These are phyloP conservation scores for Micropoecilia bifurca DNA, from an alignment of 2,797 vertebrate genomes.

Conservation along the genomic window DNA sequence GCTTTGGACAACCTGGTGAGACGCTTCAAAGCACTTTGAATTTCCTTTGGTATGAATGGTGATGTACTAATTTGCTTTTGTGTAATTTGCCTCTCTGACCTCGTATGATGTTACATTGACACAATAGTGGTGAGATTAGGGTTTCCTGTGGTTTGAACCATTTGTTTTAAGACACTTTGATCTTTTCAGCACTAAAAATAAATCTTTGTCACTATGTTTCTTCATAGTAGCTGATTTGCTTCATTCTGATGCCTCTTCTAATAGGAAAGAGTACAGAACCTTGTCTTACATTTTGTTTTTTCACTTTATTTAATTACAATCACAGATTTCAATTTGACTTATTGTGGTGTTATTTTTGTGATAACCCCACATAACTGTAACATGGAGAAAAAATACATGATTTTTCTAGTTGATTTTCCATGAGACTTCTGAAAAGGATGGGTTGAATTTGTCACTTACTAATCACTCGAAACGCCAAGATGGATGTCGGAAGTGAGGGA, in stretches of 20 bases:
- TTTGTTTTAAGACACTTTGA: constrained; percentile 28
- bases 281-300: not conserved
- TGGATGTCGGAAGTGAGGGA: no score
- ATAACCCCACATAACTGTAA: no score
- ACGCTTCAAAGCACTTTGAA: not conserved
- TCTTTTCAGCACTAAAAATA: constrained; percentile 21
- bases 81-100: constrained; percentile 19
- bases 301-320: no score
- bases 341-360: no score
- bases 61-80: not conserved
- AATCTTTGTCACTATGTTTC: constrained; percentile 13
- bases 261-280: not conserved
- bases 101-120: constrained; percentile 18
- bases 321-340: no score
- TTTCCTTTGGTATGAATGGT: not conserved
- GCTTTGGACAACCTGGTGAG: not conserved
- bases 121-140: constrained; percentile 23
- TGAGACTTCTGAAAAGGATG: not conserved
- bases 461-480: no score
- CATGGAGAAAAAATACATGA: not conserved
- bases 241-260: not conserved
- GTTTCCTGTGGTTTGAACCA: constrained; percentile 27
- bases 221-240: not conserved
- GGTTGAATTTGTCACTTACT: not conserved
- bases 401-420: not conserved